Evolutionary conservation across 2,797 vertebrate species (phyloP), one percentile per base, ranked within the genome.

Genomic region (Gymnocypris eckloni): DNA sequence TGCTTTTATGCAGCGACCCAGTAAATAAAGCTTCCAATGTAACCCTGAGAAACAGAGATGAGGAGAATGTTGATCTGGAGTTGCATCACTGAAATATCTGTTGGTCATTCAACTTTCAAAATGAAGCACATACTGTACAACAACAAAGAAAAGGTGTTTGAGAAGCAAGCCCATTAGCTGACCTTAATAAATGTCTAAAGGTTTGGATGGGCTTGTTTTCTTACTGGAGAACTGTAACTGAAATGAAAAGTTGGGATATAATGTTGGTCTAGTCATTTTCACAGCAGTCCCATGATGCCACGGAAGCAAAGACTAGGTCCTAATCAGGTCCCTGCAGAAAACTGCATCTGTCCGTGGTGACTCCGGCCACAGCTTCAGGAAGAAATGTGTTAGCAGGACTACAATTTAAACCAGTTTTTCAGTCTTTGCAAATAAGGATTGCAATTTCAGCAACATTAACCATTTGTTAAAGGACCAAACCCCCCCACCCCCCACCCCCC

Each of bases 251-350:
- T 84, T 69, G 33, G 8, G 28, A 37, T 48, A 73, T 33, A 54
- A 69, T 16, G 33, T 59, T 78, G 61, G 39, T 45, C n/a, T 79
- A n/a, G 37, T 78, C 39, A 33, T 22, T 56, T 78, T 84, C 70
- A 48, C 41, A 83, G 45, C 20, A 66, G 45, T 78, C 83, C 83
- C 83, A 84, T 70, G 75, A 70, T 70, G 83, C 83, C 18, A 56
- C 48, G 2, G 61, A 2, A 66, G 45, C 3, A 0, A 25, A 59
- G 64, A 79, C 64, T 56, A 5, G 7, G 75, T 45, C 50, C 50
- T 84, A 84, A 84, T 84, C 83, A 70, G 50, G 83, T 84, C 83
- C 67, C 83, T 79, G 39, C 39, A 70, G 83, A 70, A 79, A 69
- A 18, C 1, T n/a, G 0, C 50, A 45, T 25, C 11, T 13, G 64